Evolutionary conservation across 92 coral and sea anemone genomes (phyloP), one percentile per base, ranked within the genome.

Genomic region (Zoanthus sansibaricus): DNA sequence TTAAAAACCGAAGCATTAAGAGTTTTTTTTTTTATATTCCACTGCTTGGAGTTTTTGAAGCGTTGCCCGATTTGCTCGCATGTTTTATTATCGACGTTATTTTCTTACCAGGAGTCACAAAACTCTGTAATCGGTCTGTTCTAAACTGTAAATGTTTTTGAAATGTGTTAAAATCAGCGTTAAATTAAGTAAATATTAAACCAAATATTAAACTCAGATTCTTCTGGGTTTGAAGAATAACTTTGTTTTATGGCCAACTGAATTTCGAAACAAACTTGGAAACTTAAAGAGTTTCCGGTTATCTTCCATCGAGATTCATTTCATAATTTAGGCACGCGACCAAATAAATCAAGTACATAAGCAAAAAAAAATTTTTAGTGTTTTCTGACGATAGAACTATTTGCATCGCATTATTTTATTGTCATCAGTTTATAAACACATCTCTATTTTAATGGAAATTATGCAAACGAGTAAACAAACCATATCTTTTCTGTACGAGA

Each of bases 331-430:
- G 66, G 47, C 85, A 80, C 85, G 85, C 85, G 75, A 80, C 75
- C 33, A 80, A 66, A 80, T 66, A 80, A 45, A 62, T 78, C 71
- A 56, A 25, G 8, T 47, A 75, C 49, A n/a, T 75, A 52, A 76
- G 47, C 52, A 51, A 37, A 1, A 55, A 17, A 51, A 76, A 52
- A 31, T 11, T 66, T 49, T 15, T 8, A 12, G 30, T 78, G 62
- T 64, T 21, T 66, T 51, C 59, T 80, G 42, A 59, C 37, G 46
- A 66, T 64, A 47, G 17, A 64, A 67, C 74, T 66, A 80, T 80
- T 80, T 80, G 85, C 75, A 66, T 80, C 61, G 30, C 61, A 80
- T 80, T 68, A 66, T 74, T 45, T 67, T 80, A 80, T 80, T 80
- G 85, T 80, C 85, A 80, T 56, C 25, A 45, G 47, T 66, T 66